Base-by-base conservation (phyloP, 2,797 vertebrate species). In the Crotalus adamanteus region DNA sequence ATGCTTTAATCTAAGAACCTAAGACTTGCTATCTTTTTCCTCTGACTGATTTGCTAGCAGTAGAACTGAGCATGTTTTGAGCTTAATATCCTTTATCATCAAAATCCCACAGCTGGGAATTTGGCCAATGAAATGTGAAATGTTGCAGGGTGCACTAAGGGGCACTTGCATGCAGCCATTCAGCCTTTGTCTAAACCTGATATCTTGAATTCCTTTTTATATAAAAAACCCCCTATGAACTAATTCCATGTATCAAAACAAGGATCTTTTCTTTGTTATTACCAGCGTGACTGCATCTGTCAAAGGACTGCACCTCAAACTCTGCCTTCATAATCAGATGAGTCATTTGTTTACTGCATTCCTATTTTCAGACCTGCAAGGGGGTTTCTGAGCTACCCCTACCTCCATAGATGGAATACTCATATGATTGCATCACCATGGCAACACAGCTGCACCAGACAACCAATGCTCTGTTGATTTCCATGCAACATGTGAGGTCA, bases 351-450 rank as follows among this genome's bases (percentile, higher is more conserved):
- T 95, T 93, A 94, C 95, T 94, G 95, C 92, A 92, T 93, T 85
- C 93, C 94, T 94, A 95, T 96, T 94, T 93, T 90, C 65, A 96
- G 37, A 94, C 89, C 94, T 95, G 60, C 0, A 0, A 95, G 60
- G 93, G 92, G 91, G 92, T 94, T 97, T 95, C 94, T 92, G 92
- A 95, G 91, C 95, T 95, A 94, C 96, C 93, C 95, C 94, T 94
- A 93, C 94, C 95, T 94, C n/a, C 93, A 94, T 96, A 97, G 96
- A 97, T 97, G 96, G 96, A 96, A 95, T 93, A 95, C 95, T 96
- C 94, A 59, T 92, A 96, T 94, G 97, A 96, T 95, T 95, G 94
- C 91, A 83, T 97, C 92, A 93, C 97, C 96, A 97, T 94, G 93
- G 97, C 94, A 97, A 97, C 96, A 90, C 92, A 91, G 91, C 94